Conservation (phyloP, 2,797 vertebrate genomes). For the Valencia hispanica region DNA sequence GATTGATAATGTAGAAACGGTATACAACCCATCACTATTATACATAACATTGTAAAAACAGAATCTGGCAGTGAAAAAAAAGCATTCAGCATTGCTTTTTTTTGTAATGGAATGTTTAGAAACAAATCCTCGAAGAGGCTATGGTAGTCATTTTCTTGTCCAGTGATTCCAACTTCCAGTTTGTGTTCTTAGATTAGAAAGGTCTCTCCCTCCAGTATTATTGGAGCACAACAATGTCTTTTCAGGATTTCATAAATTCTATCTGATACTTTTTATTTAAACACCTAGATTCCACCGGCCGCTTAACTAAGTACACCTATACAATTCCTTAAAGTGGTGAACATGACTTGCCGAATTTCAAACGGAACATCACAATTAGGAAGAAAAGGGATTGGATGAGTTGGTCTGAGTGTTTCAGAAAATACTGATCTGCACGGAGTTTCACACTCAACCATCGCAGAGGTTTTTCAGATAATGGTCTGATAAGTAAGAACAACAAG, state of each 20-base stretch:
- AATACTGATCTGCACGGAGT: neutral
- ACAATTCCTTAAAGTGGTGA: too few species aligned
- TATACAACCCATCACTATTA: neutral
- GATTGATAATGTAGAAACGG: neutral
- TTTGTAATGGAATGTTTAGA: neutral
- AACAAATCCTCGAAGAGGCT: neutral
- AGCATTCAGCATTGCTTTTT: neutral
- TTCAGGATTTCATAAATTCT: neutral
- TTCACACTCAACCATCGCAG: neutral
- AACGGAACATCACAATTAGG: too few species aligned
- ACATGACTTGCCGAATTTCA: too few species aligned
- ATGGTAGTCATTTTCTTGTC: neutral
- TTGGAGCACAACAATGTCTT: neutral
- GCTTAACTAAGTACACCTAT: neutral
- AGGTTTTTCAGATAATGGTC: neutral
- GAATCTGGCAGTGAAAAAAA: neutral
- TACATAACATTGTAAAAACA: neutral
- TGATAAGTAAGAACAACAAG: neutral
- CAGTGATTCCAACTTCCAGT: neutral
- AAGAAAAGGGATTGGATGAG: too few species aligned
- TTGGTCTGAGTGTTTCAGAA: too few species aligned
- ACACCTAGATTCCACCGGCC: neutral
- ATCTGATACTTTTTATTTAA: neutral
- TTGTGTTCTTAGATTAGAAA: neutral
- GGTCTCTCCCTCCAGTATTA: neutral